These are phyloP conservation scores for Scaptomyza hsui DNA, from an alignment of 1,140 invertebrate species.

Conservation along the genomic window DNA sequence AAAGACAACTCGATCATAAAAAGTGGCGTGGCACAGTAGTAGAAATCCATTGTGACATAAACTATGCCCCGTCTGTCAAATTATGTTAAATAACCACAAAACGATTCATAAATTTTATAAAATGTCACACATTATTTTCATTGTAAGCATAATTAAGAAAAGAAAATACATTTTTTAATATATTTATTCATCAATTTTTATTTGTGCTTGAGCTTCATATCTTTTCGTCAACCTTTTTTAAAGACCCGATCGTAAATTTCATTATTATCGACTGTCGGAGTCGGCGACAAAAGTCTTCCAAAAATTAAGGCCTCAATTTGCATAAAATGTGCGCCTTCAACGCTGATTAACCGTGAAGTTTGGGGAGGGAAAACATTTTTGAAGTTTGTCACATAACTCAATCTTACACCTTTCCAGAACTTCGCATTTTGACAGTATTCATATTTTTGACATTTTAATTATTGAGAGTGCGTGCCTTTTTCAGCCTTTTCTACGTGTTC, in stretches of 20 bases:
- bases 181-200: constrained; percentile 34
- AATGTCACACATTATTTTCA: constrained; percentile 61
- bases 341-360: constrained; percentile 34
- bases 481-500: constrained; percentile 62
- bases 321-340: constrained; percentile 51
- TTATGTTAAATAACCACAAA: constrained; percentile 75
- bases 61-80: constrained; percentile 51
- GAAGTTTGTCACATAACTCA: constrained; percentile 62
- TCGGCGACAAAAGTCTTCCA: constrained; percentile 35
- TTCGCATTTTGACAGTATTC: constrained; percentile 57
- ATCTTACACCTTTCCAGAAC: constrained; percentile 53
- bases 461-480: constrained; percentile 59
- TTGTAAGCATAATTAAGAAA: constrained; percentile 70
- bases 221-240: constrained; percentile 36
- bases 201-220: constrained; percentile 5
- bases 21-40: constrained; percentile 66
- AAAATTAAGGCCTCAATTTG: constrained; percentile 73
- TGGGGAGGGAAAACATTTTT: constrained; percentile 21
- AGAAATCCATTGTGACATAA: constrained; percentile 36
- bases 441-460: constrained; percentile 77
- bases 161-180: constrained; percentile 51
- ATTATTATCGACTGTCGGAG: constrained; percentile 51
- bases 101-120: constrained; percentile 73
- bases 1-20: constrained; percentile 42
- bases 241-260: constrained; percentile 63